phyloP scores from a whole-genome alignment of 1,140 invertebrate species.

The Dreissena rostriformis region DNA sequence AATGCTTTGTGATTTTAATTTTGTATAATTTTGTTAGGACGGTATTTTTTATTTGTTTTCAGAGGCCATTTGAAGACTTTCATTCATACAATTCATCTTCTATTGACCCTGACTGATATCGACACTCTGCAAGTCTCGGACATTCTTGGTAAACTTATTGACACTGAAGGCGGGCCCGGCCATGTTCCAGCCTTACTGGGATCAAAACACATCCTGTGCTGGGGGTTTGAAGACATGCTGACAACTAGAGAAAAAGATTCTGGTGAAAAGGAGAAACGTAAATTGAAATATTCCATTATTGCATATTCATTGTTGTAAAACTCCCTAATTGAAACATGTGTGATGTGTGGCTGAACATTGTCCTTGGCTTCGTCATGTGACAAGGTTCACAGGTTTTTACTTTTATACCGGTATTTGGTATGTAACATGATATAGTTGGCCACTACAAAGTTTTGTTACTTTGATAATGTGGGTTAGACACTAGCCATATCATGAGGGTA shows the following conservation, averaged over 20 bases:
- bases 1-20: too few species aligned
- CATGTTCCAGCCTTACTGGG: constrained; percentile 73
- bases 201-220: constrained; percentile 77
- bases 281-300: constrained; percentile 3
- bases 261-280: constrained; percentile 73
- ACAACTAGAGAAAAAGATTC: constrained; percentile 63
- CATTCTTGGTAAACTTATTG: constrained; percentile 73
- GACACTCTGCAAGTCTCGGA: constrained; percentile 71
- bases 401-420: background rate
- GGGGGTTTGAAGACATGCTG: constrained; percentile 80
- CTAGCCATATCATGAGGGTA: too few species aligned
- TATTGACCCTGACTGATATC: constrained; percentile 74
- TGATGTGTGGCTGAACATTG: background rate
- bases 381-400: background rate
- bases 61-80: constrained; percentile 80
- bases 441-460: too few species aligned
- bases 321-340: background rate
- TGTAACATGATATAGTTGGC: too few species aligned
- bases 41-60: constrained; percentile 46
- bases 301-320: background rate
- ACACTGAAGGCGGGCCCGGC: constrained; percentile 75
- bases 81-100: constrained; percentile 78
- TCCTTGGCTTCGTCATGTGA: background rate
- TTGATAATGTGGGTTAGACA: too few species aligned
- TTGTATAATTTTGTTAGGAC: too few species aligned